Evolutionary conservation across 2,888 invertebrate genomes (phyloP), one percentile per base, ranked within the genome.

Genomic region (Epirrhoe alternata): DNA sequence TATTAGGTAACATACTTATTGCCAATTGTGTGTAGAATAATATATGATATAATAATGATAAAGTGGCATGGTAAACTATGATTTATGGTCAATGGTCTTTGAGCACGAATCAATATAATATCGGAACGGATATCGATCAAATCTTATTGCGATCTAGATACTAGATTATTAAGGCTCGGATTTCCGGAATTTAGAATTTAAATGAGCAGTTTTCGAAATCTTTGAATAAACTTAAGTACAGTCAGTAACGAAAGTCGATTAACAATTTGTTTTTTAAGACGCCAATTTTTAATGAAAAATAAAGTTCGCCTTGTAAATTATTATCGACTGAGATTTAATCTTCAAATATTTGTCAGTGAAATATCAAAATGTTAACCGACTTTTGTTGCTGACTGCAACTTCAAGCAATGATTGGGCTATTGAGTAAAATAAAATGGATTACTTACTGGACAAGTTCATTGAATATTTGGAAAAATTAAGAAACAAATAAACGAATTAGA

Each of bases 401-500:
- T 57, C 68, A 66, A 62, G 71, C 63, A 65, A 71, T 49, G 17
- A 35, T 66, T 52, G 31, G 45, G 33, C n/a, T 30, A 51, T 24
- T 24, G 24, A 24, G 45, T 38, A 31, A 51, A 55, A 53, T 57
- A 31, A 31, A 42, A 31, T 10, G 6, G 35, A 6, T 3, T 35
- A 10, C 8, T 8, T 6, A 35, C 1, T 35, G 35, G 10, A 6
- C 1, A 35, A 8, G 5, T 8, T 35, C 35, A 35, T 35, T 35
- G 5, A 35, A 35, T 6, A 35, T 10, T 6, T 35, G 10, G 10
- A 5, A n/a, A n/a, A n/a, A n/a, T n/a, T n/a, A n/a, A n/a, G n/a
- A n/a, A n/a, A n/a, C n/a, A n/a, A n/a, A n/a, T n/a, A n/a, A n/a
- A n/a, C n/a, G n/a, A n/a, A n/a, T n/a, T n/a, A n/a, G n/a, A n/a